Conservation (phyloP, 2,888 invertebrate genomes). For the Spilosoma lubricipeda region DNA sequence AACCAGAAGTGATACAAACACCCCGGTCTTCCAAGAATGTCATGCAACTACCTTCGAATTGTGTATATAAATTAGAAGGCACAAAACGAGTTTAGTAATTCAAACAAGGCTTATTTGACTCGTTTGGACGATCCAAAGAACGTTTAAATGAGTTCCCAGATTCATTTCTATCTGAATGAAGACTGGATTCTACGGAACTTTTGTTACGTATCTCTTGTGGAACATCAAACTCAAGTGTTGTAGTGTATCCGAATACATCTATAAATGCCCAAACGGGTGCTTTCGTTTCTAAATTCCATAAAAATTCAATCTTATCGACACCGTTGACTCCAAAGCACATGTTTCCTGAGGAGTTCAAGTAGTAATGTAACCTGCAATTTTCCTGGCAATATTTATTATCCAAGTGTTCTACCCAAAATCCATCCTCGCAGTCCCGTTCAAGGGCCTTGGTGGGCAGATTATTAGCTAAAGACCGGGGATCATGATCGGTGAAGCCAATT, state of each 20-base stretch:
- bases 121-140: not conserved
- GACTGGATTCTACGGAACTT: not conserved
- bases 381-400: no score
- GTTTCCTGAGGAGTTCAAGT: no score
- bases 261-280: constrained; percentile 1
- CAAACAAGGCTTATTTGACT: not conserved
- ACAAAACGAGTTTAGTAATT: not conserved
- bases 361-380: no score
- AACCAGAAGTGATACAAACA: not conserved
- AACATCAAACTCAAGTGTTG: not conserved
- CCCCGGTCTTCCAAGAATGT: not conserved
- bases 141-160: not conserved
- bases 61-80: not conserved
- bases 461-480: no score
- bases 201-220: not conserved
- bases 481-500: no score
- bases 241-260: constrained; percentile 7
- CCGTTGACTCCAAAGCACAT: constrained; percentile 4
- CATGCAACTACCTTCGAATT: not conserved
- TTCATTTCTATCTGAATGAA: no score
- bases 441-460: no score
- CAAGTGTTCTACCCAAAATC: no score
- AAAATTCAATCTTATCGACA: not conserved
- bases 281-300: not conserved
- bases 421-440: no score